A percentile compares a stretch with the other conserved stretches of the same genome.
Evolutionary conservation across 2,797 vertebrate genomes (phyloP).

Genomic region (Huso huso): DNA sequence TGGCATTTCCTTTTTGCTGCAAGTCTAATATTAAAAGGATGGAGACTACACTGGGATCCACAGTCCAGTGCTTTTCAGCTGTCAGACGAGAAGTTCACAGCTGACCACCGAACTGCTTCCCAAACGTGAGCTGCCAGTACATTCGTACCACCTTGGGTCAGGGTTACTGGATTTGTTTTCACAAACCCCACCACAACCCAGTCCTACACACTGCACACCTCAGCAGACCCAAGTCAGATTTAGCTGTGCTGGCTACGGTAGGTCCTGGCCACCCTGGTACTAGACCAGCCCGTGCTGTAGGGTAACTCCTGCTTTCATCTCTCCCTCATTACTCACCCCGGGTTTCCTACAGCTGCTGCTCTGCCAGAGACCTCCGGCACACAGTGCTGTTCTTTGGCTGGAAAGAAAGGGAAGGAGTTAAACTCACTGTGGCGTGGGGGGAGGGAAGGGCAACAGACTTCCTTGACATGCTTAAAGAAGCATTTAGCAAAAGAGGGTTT

Average conservation of each 20-base stretch:
- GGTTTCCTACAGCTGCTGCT: constrained; percentile 70
- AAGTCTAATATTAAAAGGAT: constrained; percentile 2
- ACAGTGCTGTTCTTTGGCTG: constrained; percentile 80
- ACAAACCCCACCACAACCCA: constrained; percentile 1
- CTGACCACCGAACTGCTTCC: too few species aligned
- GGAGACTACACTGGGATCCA: too few species aligned
- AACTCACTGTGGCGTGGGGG: constrained; percentile 28
- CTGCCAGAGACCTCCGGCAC: constrained; percentile 65
- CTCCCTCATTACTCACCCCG: constrained; percentile 63
- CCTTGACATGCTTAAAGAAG: background rate
- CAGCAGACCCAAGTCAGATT: too few species aligned
- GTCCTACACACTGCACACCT: background rate
- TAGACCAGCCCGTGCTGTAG: constrained; percentile 72
- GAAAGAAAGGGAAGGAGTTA: constrained; percentile 51
- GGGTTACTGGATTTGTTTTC: too few species aligned
- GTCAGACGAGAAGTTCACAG: too few species aligned
- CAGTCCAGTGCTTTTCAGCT: too few species aligned
- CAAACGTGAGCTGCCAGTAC: too few species aligned
- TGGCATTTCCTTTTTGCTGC: too few species aligned
- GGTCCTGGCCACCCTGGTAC: constrained; percentile 50
- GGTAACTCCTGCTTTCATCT: constrained; percentile 55
- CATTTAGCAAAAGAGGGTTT: background rate
- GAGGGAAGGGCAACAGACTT: constrained; percentile 2
- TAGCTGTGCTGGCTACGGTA: constrained; percentile 38
- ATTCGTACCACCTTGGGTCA: too few species aligned